Evolutionary conservation across 2,797 vertebrate genomes (phyloP).

Genomic region (Sparidentex hasta): DNA sequence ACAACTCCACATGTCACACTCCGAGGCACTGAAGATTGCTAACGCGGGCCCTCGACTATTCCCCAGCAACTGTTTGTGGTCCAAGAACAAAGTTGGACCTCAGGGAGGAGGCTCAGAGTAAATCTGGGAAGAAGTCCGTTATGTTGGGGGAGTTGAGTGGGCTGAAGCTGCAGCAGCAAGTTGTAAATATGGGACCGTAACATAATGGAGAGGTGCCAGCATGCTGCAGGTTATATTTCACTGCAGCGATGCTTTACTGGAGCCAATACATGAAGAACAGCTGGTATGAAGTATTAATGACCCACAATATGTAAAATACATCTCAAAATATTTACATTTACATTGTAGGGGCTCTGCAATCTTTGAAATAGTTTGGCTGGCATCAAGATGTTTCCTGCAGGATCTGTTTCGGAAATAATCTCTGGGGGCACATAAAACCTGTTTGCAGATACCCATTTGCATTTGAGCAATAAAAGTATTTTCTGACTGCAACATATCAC

Average conservation of each 20-base stretch:
- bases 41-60: slow-evolving; percentile 48
- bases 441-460: slow-evolving; percentile 61
- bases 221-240: slow-evolving; percentile 57
- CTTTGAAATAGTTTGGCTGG: slow-evolving; percentile 44
- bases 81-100: slow-evolving; percentile 74
- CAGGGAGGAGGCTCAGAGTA: slow-evolving; percentile 63
- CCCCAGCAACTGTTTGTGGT: slow-evolving; percentile 66
- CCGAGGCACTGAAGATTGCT: slow-evolving; percentile 32
- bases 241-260: slow-evolving; percentile 45
- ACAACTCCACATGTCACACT: slow-evolving; percentile 69
- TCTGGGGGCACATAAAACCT: slow-evolving; percentile 62
- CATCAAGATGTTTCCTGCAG: slow-evolving; percentile 44
- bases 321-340: slow-evolving; percentile 44
- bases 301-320: slow-evolving; percentile 52
- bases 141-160: slow-evolving; percentile 13
- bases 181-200: slow-evolving; percentile 61
- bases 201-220: slow-evolving; percentile 62
- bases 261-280: slow-evolving; percentile 59
- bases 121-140: slow-evolving; percentile 54
- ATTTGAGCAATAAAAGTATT: slow-evolving; percentile 57
- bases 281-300: slow-evolving; percentile 64
- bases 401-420: slow-evolving; percentile 61
- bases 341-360: slow-evolving; percentile 2
- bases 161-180: slow-evolving; percentile 43
- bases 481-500: slow-evolving; percentile 59